Conservation (phyloP, 1,140 invertebrate species). For the Palaemon carinicauda region DNA sequence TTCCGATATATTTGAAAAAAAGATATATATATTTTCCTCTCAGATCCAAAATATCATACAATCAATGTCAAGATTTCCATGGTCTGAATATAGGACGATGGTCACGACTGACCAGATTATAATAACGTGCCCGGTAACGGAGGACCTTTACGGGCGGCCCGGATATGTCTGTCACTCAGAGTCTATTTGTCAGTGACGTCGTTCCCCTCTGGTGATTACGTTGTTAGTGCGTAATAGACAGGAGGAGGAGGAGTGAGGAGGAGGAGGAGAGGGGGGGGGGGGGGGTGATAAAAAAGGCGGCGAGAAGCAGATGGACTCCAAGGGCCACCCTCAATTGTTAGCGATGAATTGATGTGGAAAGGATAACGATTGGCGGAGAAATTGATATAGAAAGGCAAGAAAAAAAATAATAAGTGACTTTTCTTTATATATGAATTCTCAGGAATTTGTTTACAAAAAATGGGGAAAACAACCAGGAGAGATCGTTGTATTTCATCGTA, state of each 20-base stretch:
- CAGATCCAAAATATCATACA: too few species aligned
- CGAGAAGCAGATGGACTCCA: neutral
- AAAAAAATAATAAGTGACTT: too few species aligned
- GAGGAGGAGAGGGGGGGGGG: neutral
- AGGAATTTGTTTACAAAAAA: too few species aligned
- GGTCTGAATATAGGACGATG: too few species aligned
- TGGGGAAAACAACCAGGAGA: too few species aligned
- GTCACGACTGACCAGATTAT: too few species aligned
- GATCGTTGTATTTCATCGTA: too few species aligned
- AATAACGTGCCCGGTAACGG: neutral
- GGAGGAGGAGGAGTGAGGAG: neutral
- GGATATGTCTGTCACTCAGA: conserved; percentile 2
- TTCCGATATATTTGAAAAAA: too few species aligned
- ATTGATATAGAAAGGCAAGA: too few species aligned
- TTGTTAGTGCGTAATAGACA: neutral
- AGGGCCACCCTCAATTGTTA: neutral
- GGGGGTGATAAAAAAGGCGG: neutral
- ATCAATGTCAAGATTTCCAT: too few species aligned
- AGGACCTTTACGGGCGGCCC: conserved; percentile 1
- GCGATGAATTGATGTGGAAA: neutral
- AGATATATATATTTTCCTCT: too few species aligned
- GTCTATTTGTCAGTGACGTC: conserved; percentile 1
- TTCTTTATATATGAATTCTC: too few species aligned
- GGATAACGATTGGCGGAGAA: neutral
- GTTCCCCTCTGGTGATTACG: neutral